phyloP scores from a whole-genome alignment of 2,113 vertebrate genomes.

The Notothenia coriiceps region DNA sequence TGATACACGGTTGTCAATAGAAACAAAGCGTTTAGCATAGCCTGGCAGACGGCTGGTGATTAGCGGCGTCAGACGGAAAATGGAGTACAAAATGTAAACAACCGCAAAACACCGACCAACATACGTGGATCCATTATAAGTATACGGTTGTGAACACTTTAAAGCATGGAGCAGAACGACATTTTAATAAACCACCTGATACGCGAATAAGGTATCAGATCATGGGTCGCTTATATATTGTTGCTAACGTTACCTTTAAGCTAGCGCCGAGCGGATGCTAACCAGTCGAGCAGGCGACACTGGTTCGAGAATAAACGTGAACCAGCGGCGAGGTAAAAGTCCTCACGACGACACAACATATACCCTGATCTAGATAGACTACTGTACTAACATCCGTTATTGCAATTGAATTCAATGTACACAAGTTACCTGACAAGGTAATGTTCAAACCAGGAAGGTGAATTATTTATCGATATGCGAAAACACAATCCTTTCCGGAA shows the following conservation, averaged over 20 bases:
- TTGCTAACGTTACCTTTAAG: conserved; percentile 68
- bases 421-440: conserved; percentile 73
- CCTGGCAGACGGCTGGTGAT: conserved; percentile 52
- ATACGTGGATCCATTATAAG: not conserved
- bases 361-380: not conserved
- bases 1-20: not conserved
- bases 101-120: not conserved
- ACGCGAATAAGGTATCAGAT: not conserved
- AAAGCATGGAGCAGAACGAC: not conserved
- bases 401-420: not conserved
- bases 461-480: conserved; percentile 75
- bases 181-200: fast-evolving
- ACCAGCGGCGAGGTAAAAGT: not conserved
- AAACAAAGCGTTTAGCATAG: conserved; percentile 12
- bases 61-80: conserved; percentile 50
- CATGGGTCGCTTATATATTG: not conserved
- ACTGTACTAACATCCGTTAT: not conserved
- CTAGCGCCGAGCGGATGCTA: conserved; percentile 63
- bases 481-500: conserved; percentile 78
- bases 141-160: fast-evolving
- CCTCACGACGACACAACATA: not conserved
- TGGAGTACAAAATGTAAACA: conserved; percentile 52
- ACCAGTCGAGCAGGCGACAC: conserved; percentile 24
- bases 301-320: conserved; percentile 26
- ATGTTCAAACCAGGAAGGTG: conserved; percentile 65